A percentile compares a stretch with the other conserved stretches of the same genome.
These are phyloP conservation scores for Serripes groenlandicus DNA, from an alignment of 2,888 invertebrate species.

Conservation along the genomic window DNA sequence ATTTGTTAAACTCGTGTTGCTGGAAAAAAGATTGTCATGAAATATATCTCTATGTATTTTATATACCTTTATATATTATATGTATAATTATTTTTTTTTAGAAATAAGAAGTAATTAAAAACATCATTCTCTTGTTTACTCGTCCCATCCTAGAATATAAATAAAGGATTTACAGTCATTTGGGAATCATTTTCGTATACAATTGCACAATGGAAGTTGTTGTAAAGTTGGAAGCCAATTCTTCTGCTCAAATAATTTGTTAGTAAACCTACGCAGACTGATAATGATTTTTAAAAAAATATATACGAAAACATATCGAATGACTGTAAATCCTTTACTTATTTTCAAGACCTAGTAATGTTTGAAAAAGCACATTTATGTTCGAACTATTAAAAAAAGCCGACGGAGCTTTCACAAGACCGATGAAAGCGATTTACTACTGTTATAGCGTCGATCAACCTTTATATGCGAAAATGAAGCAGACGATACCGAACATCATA, in stretches of 20 bases:
- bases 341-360: slow-evolving; percentile 45
- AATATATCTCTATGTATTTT: background rate
- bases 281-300: background rate
- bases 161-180: background rate
- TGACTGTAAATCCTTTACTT: background rate
- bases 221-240: slow-evolving; percentile 36
- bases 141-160: no score
- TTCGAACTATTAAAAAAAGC: slow-evolving; percentile 52
- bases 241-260: slow-evolving; percentile 50
- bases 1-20: slow-evolving; percentile 23
- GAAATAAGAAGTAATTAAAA: background rate
- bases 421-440: slow-evolving; percentile 49
- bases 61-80: background rate
- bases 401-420: slow-evolving; percentile 45
- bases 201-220: slow-evolving; percentile 38
- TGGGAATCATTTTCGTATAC: slow-evolving; percentile 1
- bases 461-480: slow-evolving; percentile 57
- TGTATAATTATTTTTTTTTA: no score
- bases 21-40: slow-evolving; percentile 26
- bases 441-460: slow-evolving; percentile 65
- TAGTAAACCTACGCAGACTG: slow-evolving; percentile 3
- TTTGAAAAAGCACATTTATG: slow-evolving; percentile 53
- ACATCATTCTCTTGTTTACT: background rate
- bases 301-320: background rate
- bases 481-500: slow-evolving; percentile 38